Conservation (phyloP, 1,140 invertebrate genomes). For the Formica selysi region DNA sequence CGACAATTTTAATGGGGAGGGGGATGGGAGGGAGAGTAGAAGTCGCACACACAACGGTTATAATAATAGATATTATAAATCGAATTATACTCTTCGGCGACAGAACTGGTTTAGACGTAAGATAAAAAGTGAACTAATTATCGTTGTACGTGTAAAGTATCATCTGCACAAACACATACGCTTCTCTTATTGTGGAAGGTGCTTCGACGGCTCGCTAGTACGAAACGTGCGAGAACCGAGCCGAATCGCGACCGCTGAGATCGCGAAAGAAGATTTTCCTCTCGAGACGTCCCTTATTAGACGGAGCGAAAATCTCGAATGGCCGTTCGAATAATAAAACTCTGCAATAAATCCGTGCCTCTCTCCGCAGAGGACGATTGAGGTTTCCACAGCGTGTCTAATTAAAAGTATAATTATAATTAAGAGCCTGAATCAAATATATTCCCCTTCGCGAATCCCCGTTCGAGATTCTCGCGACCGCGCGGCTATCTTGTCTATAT, state of each 20-base stretch:
- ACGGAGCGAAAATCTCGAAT: slow-evolving; percentile 47
- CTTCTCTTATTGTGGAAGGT: slow-evolving; percentile 76
- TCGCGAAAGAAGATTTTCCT: slow-evolving; percentile 49
- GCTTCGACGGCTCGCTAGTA: slow-evolving; percentile 67
- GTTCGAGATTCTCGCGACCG: slow-evolving; percentile 47
- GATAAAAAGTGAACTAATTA: slow-evolving; percentile 53
- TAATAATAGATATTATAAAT: slow-evolving; percentile 45
- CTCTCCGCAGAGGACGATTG: background rate
- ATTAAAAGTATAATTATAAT: slow-evolving; percentile 43
- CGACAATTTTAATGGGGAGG: slow-evolving; percentile 46
- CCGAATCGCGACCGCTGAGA: slow-evolving; percentile 47
- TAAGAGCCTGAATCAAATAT: slow-evolving; percentile 24
- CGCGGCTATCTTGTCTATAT: background rate
- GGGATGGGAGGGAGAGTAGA: background rate
- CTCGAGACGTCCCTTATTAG: background rate
- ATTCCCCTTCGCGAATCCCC: background rate
- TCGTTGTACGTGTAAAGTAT: slow-evolving; percentile 70
- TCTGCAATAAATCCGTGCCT: slow-evolving; percentile 27
- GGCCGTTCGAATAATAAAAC: slow-evolving; percentile 10
- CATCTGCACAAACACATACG: slow-evolving; percentile 75
- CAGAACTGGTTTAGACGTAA: slow-evolving; percentile 43
- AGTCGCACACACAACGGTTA: slow-evolving; percentile 7
- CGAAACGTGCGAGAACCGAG: slow-evolving; percentile 34
- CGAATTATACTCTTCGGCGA: slow-evolving; percentile 17
- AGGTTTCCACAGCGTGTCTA: slow-evolving; percentile 43